phyloP scores from a whole-genome alignment of 2,797 vertebrate genomes.

The Sebastiscus albofasciatus region DNA sequence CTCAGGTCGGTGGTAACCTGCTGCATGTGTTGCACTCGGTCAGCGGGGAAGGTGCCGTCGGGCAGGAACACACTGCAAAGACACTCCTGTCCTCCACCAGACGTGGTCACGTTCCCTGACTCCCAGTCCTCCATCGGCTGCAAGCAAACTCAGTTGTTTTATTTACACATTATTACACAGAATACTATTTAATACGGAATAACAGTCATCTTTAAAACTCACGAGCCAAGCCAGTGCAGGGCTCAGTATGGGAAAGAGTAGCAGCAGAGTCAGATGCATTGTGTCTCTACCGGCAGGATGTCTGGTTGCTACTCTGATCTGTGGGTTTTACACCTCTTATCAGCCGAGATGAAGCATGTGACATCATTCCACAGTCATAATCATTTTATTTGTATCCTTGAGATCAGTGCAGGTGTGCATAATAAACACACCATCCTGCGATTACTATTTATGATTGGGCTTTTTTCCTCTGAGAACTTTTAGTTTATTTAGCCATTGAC shows the following conservation, averaged over 20 bases:
- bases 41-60: neutral
- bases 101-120: neutral
- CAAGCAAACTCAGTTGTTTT: neutral
- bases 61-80: neutral
- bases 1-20: neutral
- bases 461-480: neutral
- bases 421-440: neutral
- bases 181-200: neutral
- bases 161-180: neutral
- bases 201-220: neutral
- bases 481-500: neutral
- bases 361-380: neutral
- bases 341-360: neutral
- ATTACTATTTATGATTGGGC: neutral
- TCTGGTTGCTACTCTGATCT: neutral
- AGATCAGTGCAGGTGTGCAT: conserved; percentile 31
- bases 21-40: neutral
- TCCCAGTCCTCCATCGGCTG: neutral
- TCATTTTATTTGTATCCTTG: conserved; percentile 4
- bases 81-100: neutral
- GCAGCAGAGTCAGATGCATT: conserved; percentile 7
- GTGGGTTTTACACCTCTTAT: neutral
- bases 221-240: conserved; percentile 14
- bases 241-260: neutral
- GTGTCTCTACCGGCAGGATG: neutral